Evolutionary conservation across 2,888 invertebrate species (phyloP).

Genomic region (Seladonia tumulorum): DNA sequence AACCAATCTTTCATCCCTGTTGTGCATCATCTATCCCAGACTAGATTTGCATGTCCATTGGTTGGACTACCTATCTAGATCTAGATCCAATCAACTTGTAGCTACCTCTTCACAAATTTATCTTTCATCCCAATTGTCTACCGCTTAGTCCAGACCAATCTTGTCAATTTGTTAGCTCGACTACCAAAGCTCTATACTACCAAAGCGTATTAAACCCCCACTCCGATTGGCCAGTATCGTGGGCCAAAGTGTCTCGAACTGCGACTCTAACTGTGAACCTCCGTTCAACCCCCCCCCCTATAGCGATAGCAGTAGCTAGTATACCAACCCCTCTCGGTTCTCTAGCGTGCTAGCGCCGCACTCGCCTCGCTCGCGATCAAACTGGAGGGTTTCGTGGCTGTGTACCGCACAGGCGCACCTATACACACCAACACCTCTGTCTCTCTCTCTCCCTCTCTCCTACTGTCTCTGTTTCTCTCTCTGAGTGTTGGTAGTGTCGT

Average conservation of each 20-base stretch:
- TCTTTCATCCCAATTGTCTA: background rate
- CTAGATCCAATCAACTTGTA: too few species aligned
- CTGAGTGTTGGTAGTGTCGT: background rate
- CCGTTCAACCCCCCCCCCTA: background rate
- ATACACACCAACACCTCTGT: conserved; percentile 2
- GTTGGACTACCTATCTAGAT: background rate
- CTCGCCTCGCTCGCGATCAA: conserved; percentile 41
- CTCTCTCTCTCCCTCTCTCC: background rate
- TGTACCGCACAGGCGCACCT: conserved; percentile 47
- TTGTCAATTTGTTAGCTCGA: background rate
- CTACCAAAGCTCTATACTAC: background rate
- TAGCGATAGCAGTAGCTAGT: background rate
- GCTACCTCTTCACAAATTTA: background rate
- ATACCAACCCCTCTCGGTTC: background rate
- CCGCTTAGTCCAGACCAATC: background rate
- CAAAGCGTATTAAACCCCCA: background rate
- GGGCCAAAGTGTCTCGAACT: background rate
- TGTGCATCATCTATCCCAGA: background rate
- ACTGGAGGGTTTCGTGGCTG: conserved; percentile 20
- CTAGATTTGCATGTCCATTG: background rate
- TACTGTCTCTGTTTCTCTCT: background rate
- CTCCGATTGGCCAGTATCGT: background rate
- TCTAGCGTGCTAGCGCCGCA: background rate
- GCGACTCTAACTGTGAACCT: background rate
- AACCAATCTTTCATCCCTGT: background rate